Evolutionary conservation across 2,888 invertebrate species (phyloP).

Genomic region (Sinhomidia bicolor): DNA sequence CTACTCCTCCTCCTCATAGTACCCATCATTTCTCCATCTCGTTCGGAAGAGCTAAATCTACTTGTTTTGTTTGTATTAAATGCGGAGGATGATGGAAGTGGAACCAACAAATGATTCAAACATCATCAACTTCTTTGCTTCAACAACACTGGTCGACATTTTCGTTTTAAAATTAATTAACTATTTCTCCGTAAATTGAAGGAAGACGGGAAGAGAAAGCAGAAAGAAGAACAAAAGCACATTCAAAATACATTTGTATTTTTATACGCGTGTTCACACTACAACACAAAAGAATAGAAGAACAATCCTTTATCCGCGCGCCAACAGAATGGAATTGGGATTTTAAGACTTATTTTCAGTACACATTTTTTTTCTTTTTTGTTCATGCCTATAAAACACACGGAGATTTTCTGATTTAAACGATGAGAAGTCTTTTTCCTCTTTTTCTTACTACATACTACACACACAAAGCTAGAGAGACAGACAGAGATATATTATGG

Average conservation of each 20-base stretch:
- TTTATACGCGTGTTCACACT: not conserved
- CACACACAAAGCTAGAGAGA: no score
- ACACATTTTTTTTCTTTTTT: not conserved
- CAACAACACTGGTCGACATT: slow-evolving; percentile 44
- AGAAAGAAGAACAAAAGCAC: not conserved
- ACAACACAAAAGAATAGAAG: not conserved
- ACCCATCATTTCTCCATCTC: no score
- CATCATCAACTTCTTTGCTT: slow-evolving; percentile 33
- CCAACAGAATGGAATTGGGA: not conserved
- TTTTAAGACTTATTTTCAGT: not conserved
- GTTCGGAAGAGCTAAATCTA: no score
- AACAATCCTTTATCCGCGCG: not conserved
- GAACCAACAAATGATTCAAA: slow-evolving; percentile 46
- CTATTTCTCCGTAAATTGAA: slow-evolving; percentile 57
- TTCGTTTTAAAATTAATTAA: slow-evolving; percentile 67
- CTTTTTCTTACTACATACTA: no score
- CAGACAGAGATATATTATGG: slow-evolving; percentile 61
- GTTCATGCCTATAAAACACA: not conserved
- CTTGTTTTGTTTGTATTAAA: no score
- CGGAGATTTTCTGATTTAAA: slow-evolving; percentile 13
- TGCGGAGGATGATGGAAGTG: no score
- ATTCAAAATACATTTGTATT: slow-evolving; percentile 5
- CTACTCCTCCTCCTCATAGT: no score
- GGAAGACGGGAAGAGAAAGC: no score
- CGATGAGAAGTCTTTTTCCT: slow-evolving; percentile 27